phyloP scores from a whole-genome alignment of 2,113 vertebrate species.

The Trematocara zebra region DNA sequence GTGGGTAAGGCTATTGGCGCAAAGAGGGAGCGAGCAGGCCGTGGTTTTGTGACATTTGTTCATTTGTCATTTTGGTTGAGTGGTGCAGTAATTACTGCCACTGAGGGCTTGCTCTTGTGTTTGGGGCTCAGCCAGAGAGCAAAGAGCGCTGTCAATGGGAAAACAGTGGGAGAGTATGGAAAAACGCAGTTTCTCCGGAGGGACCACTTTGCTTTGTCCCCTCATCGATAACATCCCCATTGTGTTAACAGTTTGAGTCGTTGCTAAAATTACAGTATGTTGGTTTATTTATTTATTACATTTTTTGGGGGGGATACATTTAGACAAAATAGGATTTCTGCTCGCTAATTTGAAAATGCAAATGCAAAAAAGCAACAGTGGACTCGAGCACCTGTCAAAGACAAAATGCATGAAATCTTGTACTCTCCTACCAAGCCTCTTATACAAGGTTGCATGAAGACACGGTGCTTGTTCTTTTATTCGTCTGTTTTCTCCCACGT shows the following conservation, averaged over 20 bases:
- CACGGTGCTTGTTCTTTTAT: neutral
- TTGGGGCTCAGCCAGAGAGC: conserved; percentile 35
- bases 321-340: neutral
- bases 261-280: conserved; percentile 7
- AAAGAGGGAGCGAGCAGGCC: neutral
- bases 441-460: neutral
- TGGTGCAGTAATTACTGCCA: conserved; percentile 61
- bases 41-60: conserved; percentile 41
- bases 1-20: neutral
- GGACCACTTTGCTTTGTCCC: neutral
- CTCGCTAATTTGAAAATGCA: neutral
- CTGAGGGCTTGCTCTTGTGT: conserved; percentile 33
- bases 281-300: neutral
- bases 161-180: conserved; percentile 2
- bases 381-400: neutral
- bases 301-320: neutral
- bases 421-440: neutral
- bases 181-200: neutral
- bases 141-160: conserved; percentile 28
- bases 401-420: neutral
- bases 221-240: neutral
- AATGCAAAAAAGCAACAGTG: neutral
- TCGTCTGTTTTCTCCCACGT: conserved; percentile 15
- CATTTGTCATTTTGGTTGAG: conserved; percentile 60
- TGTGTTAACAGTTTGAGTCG: neutral